Evolutionary conservation across 2,797 vertebrate genomes (phyloP).

Genomic region (Siniperca scherzeri): DNA sequence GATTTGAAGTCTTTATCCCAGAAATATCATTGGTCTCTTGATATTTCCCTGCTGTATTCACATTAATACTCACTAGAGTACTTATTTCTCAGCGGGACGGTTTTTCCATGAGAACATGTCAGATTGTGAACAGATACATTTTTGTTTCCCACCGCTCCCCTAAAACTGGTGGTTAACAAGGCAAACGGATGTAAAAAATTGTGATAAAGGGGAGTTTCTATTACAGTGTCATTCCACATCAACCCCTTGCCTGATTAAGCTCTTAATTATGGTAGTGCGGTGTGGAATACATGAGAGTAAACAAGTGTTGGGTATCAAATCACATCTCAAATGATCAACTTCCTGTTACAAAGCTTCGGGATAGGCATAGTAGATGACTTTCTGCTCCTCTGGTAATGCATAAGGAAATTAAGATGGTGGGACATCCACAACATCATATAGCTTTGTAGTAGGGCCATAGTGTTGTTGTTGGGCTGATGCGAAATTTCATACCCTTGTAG

Average conservation of each 20-base stretch:
- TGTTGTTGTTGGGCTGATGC: slow-evolving; percentile 33
- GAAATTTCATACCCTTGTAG: slow-evolving; percentile 58
- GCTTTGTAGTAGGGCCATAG: slow-evolving; percentile 35
- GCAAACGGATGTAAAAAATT: slow-evolving; percentile 47
- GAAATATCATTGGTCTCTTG: slow-evolving; percentile 25
- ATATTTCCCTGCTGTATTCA: slow-evolving; percentile 5
- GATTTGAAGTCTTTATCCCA: slow-evolving; percentile 35
- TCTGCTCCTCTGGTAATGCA: slow-evolving; percentile 46
- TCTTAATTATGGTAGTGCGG: slow-evolving; percentile 65
- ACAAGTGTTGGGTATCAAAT: slow-evolving; percentile 66
- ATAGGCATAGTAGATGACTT: slow-evolving; percentile 34
- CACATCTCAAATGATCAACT: slow-evolving; percentile 59
- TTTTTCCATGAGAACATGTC: slow-evolving; percentile 35
- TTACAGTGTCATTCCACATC: slow-evolving; percentile 58
- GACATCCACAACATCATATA: slow-evolving; percentile 30
- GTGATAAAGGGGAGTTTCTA: slow-evolving; percentile 53
- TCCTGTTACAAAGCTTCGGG: slow-evolving; percentile 48
- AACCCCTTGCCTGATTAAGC: slow-evolving; percentile 68
- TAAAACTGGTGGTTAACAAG: slow-evolving; percentile 43
- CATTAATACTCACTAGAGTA: slow-evolving; percentile 5
- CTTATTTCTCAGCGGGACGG: not conserved
- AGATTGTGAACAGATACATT: slow-evolving; percentile 17
- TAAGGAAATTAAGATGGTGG: slow-evolving; percentile 60
- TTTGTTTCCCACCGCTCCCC: slow-evolving; percentile 1
- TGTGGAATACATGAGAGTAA: slow-evolving; percentile 65